Evolutionary conservation across 2,113 vertebrate species (phyloP).

Genomic region (Columbina picui): DNA sequence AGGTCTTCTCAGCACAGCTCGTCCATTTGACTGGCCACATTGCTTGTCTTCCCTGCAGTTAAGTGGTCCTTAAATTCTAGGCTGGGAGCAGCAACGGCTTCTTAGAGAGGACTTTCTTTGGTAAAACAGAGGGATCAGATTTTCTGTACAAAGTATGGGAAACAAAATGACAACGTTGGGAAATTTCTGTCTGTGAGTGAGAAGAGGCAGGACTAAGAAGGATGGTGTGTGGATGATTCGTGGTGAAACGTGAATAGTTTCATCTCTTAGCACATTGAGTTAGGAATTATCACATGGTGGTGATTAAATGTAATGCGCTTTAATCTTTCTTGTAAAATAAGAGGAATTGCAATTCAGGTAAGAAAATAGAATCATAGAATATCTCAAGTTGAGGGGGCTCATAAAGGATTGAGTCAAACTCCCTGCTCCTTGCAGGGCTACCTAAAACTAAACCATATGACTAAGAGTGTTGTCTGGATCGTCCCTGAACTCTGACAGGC

Average conservation of each 20-base stretch:
- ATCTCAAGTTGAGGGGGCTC: no score
- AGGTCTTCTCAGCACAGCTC: not conserved
- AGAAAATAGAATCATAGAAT: not conserved
- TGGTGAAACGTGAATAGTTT: not conserved
- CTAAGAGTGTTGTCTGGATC: no score
- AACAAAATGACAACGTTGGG: not conserved
- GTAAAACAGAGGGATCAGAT: not conserved
- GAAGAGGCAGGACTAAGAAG: not conserved
- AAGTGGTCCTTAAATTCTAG: not conserved
- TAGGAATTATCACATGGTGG: not conserved
- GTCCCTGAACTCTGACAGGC: no score
- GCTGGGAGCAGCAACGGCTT: not conserved
- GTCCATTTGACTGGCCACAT: not conserved
- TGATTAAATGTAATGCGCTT: not conserved
- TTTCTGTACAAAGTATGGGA: not conserved
- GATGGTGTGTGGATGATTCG: not conserved
- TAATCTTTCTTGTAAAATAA: not conserved
- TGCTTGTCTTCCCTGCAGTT: not conserved
- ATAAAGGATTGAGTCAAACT: no score
- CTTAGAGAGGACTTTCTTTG: not conserved
- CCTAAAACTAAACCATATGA: no score
- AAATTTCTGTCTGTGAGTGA: not conserved
- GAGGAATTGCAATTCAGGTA: not conserved
- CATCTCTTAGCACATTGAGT: not conserved
- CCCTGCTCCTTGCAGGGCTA: no score